phyloP scores from a whole-genome alignment of 2,888 invertebrate genomes.

The Nebria salina region DNA sequence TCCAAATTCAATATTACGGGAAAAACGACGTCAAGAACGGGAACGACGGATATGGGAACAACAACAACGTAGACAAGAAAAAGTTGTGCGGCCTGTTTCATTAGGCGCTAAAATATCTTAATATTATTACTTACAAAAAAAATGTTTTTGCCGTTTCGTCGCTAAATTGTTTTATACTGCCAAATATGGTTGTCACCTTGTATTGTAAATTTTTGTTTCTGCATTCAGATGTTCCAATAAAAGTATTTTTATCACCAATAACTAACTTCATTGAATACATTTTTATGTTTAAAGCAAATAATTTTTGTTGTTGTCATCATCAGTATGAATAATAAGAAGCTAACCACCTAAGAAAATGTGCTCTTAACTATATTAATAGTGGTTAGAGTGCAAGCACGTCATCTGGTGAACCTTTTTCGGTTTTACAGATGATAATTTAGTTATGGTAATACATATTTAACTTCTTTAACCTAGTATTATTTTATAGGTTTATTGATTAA shows the following conservation, averaged over 20 bases:
- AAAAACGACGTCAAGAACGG: conserved; percentile 58
- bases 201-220: neutral
- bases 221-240: neutral
- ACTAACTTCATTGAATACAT: too few species aligned
- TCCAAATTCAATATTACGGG: conserved; percentile 56
- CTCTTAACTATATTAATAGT: too few species aligned
- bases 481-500: neutral
- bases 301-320: too few species aligned
- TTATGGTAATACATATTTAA: too few species aligned
- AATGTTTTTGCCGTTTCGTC: neutral
- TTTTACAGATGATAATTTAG: too few species aligned
- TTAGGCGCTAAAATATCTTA: conserved; percentile 55
- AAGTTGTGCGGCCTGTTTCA: conserved; percentile 50
- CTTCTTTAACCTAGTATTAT: too few species aligned
- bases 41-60: conserved; percentile 58
- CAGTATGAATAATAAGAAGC: too few species aligned
- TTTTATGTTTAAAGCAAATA: too few species aligned
- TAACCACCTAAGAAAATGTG: too few species aligned
- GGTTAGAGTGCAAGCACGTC: too few species aligned
- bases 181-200: neutral
- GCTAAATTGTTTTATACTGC: conserved; percentile 4
- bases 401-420: too few species aligned
- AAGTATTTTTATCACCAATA: neutral
- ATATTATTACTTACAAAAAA: conserved; percentile 15
- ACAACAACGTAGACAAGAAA: conserved; percentile 58